Percentiles rank a stretch among this genome's conserved stretches.
Conservation (phyloP, 92 coral and sea anemone genomes). For the Ricordea florida region DNA sequence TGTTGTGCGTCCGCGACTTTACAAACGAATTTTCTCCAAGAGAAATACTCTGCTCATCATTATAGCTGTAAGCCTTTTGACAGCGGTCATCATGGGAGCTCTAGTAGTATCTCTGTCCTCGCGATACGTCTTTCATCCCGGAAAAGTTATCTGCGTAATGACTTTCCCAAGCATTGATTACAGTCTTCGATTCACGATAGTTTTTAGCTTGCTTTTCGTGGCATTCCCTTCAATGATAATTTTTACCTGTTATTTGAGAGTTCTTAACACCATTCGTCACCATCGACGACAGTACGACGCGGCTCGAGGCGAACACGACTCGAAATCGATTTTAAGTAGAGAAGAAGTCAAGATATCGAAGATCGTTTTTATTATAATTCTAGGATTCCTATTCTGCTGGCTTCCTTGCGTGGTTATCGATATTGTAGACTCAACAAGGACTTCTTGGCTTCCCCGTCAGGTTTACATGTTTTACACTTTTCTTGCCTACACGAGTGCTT, state of each 20-base stretch:
- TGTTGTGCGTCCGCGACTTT: slow-evolving; percentile 66
- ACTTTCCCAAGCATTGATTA: slow-evolving; percentile 30
- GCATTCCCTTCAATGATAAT: slow-evolving; percentile 63
- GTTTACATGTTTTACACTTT: slow-evolving; percentile 74
- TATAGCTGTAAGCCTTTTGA: slow-evolving; percentile 16
- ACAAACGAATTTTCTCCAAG: slow-evolving; percentile 66
- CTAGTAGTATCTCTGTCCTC: slow-evolving; percentile 45
- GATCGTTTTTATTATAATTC: slow-evolving; percentile 70
- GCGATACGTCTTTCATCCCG: slow-evolving; percentile 74
- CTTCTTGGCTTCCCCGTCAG: slow-evolving; percentile 64
- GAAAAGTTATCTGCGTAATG: slow-evolving; percentile 82
- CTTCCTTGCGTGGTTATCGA: slow-evolving; percentile 78
- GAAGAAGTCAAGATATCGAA: slow-evolving; percentile 79
- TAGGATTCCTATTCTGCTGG: slow-evolving; percentile 84
- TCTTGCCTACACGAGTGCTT: slow-evolving; percentile 69
- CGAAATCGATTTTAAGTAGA: slow-evolving; percentile 64
- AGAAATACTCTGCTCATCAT: slow-evolving; percentile 64
- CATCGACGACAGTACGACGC: slow-evolving; percentile 69
- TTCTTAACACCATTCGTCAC: slow-evolving; percentile 63
- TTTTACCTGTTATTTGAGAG: slow-evolving; percentile 61
- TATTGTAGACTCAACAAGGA: slow-evolving; percentile 50
- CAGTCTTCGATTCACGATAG: slow-evolving; percentile 48
- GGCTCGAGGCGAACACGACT: slow-evolving; percentile 64
- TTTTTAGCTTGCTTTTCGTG: slow-evolving; percentile 67
- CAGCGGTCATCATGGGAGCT: slow-evolving; percentile 64